Conservation (phyloP, 2,797 vertebrate genomes). For the Micromesistius poutassou region DNA sequence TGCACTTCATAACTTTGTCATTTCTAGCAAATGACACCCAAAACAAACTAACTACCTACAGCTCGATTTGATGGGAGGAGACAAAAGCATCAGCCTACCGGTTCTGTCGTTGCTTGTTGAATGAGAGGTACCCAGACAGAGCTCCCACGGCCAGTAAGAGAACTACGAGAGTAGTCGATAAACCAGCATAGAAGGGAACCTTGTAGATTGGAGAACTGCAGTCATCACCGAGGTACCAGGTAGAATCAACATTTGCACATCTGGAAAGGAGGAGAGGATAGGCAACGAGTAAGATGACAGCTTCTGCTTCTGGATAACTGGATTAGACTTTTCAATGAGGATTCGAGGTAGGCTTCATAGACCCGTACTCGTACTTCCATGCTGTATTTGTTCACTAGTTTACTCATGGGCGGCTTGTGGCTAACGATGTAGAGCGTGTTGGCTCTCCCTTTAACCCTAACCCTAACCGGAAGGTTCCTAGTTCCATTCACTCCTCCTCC, state of each 20-base stretch:
- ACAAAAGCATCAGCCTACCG: slow-evolving; percentile 24
- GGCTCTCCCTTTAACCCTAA: no score
- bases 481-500: no score
- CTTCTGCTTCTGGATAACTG: not conserved
- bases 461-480: no score
- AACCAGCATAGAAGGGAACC: slow-evolving; percentile 25
- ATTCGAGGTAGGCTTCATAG: not conserved
- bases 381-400: no score
- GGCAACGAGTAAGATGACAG: not conserved
- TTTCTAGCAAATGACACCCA: not conserved
- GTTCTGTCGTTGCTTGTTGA: slow-evolving; percentile 27
- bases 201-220: slow-evolving; percentile 20
- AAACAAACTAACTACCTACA: not conserved
- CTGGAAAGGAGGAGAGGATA: slow-evolving; percentile 17
- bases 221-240: slow-evolving; percentile 35
- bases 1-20: not conserved
- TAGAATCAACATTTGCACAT: not conserved
- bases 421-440: no score
- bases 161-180: slow-evolving; percentile 27
- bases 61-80: not conserved
- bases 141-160: slow-evolving; percentile 20
- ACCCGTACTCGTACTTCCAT: no score
- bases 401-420: no score
- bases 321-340: not conserved
- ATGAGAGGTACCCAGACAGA: slow-evolving; percentile 15